Conservation (phyloP, 2,888 invertebrate genomes). For the Lycaena phlaeas region DNA sequence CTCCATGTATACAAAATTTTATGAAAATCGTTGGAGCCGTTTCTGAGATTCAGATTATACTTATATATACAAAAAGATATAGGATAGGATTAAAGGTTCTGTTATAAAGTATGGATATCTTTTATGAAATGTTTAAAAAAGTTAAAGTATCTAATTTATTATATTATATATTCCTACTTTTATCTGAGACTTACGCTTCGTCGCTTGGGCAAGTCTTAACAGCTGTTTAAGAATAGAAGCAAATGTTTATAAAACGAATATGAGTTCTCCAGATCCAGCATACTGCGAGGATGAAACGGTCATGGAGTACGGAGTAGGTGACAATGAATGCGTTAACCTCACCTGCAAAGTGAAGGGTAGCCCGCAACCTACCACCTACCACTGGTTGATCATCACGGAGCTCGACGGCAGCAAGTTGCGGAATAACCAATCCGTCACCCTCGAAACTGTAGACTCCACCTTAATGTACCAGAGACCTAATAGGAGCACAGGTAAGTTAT, state of each 20-base stretch:
- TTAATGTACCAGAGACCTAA: constrained; percentile 44
- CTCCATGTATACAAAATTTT: no score
- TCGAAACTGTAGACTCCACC: constrained; percentile 35
- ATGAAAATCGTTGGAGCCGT: no score
- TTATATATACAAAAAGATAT: no score
- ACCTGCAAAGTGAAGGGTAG: constrained; percentile 48
- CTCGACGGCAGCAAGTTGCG: constrained; percentile 31
- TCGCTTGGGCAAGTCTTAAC: no score
- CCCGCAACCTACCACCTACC: constrained; percentile 40
- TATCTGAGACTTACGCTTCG: no score
- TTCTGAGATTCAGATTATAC: no score
- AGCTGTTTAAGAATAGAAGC: no score
- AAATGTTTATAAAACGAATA: neutral
- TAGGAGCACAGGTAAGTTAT: constrained; percentile 42
- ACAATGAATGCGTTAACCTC: constrained; percentile 46
- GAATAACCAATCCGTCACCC: constrained; percentile 28
- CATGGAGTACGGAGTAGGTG: constrained; percentile 46
- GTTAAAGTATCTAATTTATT: no score
- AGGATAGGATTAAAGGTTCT: no score
- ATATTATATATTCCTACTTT: no score
- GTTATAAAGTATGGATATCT: no score
- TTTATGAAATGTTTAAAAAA: no score
- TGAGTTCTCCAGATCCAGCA: constrained; percentile 37
- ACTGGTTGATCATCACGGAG: constrained; percentile 48
- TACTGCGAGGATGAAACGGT: constrained; percentile 41